Conservation (phyloP, 2,113 vertebrate species). For the cat (Felis catus) region DNA sequence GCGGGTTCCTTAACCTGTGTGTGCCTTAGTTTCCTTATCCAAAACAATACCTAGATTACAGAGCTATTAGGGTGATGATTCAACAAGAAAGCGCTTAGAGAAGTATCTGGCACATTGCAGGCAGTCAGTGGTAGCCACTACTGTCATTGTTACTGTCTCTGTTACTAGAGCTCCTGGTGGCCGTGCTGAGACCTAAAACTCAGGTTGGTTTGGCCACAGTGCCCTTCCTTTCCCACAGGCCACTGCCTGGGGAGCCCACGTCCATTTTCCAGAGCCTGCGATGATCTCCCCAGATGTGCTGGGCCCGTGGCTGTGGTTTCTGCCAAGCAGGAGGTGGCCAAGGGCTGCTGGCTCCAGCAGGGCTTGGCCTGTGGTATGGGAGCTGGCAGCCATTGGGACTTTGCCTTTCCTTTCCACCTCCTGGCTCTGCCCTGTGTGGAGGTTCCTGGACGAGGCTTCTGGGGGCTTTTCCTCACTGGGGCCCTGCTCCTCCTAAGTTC, state of each 20-base stretch:
- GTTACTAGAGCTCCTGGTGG: too few relatives aligned
- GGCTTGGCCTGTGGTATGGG: background rate
- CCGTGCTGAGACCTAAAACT: background rate
- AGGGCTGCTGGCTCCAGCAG: background rate
- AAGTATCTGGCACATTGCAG: accelerated
- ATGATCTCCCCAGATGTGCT: background rate
- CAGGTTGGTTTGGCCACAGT: background rate
- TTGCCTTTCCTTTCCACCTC: background rate
- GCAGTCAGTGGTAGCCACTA: too few relatives aligned
- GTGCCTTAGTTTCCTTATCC: background rate
- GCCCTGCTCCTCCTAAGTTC: background rate
- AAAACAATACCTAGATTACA: background rate
- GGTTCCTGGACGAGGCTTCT: background rate
- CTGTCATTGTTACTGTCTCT: background rate
- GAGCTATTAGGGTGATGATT: background rate
- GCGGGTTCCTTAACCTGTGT: background rate
- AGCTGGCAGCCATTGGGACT: background rate
- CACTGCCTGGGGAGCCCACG: background rate
- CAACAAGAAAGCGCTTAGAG: background rate
- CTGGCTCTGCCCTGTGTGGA: background rate
- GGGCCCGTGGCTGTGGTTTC: background rate
- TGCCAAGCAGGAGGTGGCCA: too few relatives aligned
- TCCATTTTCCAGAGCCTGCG: background rate
- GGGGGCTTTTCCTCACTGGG: background rate
- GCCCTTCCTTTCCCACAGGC: background rate